These are phyloP conservation scores for Linnaemya vulpina DNA, from an alignment of 2,888 invertebrate species.

Conservation along the genomic window DNA sequence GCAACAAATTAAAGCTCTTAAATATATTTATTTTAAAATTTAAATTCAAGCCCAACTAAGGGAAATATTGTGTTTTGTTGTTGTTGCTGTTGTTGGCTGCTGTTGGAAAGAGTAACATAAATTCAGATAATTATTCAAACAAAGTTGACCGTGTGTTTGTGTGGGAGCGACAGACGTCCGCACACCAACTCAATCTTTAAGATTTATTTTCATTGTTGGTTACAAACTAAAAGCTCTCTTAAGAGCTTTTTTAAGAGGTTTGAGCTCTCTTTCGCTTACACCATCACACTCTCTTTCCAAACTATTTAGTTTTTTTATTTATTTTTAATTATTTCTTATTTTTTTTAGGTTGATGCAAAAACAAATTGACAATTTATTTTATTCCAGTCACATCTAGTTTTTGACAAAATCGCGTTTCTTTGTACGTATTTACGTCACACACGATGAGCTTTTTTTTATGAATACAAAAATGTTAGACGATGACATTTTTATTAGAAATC, in stretches of 20 bases:
- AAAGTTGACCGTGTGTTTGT: background rate
- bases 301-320: no score
- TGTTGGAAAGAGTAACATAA: constrained; percentile 15
- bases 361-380: background rate
- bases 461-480: background rate
- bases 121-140: constrained; percentile 10
- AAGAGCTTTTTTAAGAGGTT: background rate
- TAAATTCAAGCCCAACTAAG: background rate
- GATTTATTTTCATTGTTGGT: background rate
- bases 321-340: no score
- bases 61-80: background rate
- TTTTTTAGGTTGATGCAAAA: background rate
- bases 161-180: background rate
- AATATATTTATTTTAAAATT: constrained; percentile 9
- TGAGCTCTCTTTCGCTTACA: background rate
- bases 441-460: background rate
- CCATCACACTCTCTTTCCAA: background rate
- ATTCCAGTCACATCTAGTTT: constrained; percentile 14
- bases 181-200: background rate
- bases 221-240: background rate
- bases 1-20: constrained; percentile 7
- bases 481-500: background rate
- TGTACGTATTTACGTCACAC: background rate
- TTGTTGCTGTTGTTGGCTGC: background rate
- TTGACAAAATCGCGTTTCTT: background rate